Percentiles rank a stretch among this genome's conserved stretches.
These are phyloP conservation scores for Mesocricetus auratus DNA, from an alignment of 2,113 vertebrate genomes.

Conservation along the genomic window DNA sequence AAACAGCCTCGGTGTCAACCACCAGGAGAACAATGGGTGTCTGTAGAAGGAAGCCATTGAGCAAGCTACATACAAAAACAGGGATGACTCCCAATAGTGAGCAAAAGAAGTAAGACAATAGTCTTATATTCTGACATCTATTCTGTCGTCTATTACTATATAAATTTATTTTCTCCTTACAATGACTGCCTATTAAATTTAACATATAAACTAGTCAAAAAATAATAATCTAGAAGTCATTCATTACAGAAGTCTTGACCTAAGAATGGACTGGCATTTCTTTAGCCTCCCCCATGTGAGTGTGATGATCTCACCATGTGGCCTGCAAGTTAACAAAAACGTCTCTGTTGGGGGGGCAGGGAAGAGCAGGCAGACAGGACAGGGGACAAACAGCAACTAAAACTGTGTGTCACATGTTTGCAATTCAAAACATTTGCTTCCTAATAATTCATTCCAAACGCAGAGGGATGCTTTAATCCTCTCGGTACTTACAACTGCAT, in stretches of 20 bases:
- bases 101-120: neutral
- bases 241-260: neutral
- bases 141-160: neutral
- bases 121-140: conserved; percentile 7
- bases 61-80: neutral
- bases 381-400: neutral
- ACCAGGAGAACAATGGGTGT: fast-evolving
- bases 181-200: neutral
- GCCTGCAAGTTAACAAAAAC: neutral
- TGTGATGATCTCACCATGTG: neutral
- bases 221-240: neutral
- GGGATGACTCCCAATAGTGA: neutral
- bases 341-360: neutral
- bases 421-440: conserved; percentile 65
- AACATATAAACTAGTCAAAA: neutral
- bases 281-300: neutral
- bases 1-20: neutral
- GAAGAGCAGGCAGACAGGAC: neutral
- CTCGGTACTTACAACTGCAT: neutral
- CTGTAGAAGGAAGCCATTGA: neutral
- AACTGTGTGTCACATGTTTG: conserved; percentile 54
- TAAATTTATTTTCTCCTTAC: conserved; percentile 18
- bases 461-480: conserved; percentile 32
- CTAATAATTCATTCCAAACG: conserved; percentile 59
- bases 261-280: neutral